phyloP scores from a whole-genome alignment of 2,113 vertebrate species.

The Taurulus bubalis region DNA sequence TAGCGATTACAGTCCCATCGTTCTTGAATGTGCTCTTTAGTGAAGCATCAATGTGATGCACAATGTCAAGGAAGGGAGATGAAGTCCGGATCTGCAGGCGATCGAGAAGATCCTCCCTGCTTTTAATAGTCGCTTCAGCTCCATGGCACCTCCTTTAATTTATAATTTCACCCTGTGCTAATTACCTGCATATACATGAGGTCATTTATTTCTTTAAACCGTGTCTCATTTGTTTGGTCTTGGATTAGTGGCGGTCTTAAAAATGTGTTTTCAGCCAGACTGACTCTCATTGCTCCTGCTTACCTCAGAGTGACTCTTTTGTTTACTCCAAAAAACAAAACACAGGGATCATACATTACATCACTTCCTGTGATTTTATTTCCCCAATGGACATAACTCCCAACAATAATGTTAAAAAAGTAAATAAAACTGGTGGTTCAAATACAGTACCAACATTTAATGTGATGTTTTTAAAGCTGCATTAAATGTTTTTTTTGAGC shows the following conservation, averaged over 20 bases:
- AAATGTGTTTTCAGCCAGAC: background rate
- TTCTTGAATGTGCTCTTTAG: background rate
- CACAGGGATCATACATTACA: background rate
- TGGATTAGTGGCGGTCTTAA: background rate
- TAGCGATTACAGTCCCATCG: background rate
- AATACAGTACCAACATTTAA: background rate
- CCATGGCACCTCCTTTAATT: conserved; percentile 13
- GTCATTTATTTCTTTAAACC: conserved; percentile 3
- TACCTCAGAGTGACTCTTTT: background rate
- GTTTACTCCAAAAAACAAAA: background rate
- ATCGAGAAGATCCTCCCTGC: background rate
- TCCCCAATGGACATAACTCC: background rate
- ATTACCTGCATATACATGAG: conserved; percentile 34
- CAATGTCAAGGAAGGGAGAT: conserved; percentile 9
- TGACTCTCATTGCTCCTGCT: background rate
- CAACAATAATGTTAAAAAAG: background rate
- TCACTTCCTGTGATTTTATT: background rate
- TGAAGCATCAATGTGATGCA: conserved; percentile 14
- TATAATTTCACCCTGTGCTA: conserved; percentile 9
- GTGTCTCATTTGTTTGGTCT: conserved; percentile 8
- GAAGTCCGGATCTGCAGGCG: conserved; percentile 2
- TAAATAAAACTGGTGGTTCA: background rate
- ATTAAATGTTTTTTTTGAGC: background rate
- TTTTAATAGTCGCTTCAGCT: conserved; percentile 34
- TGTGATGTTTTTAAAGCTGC: conserved; percentile 3